A percentile compares a stretch with the other conserved stretches of the same genome.
Evolutionary conservation across 2,113 vertebrate genomes (phyloP).

Genomic region (Otus sunia): DNA sequence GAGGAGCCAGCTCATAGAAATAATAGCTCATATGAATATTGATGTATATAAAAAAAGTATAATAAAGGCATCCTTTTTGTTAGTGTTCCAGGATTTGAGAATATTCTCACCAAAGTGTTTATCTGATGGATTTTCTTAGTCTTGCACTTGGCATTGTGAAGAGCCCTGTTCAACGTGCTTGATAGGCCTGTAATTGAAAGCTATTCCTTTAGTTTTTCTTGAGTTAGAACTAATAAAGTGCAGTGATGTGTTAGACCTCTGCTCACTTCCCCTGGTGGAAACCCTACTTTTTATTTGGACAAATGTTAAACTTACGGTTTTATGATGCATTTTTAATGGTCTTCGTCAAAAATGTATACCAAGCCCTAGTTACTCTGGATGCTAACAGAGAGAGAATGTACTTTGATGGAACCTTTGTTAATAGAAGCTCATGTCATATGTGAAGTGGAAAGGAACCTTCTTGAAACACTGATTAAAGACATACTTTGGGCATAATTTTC

Average conservation of each 20-base stretch:
- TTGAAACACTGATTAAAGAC: neutral
- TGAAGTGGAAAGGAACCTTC: neutral
- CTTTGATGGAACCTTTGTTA: neutral
- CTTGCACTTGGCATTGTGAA: neutral
- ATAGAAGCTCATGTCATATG: neutral
- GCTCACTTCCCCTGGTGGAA: neutral
- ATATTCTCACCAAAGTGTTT: neutral
- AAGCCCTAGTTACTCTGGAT: neutral
- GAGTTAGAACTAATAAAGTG: neutral
- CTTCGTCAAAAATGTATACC: neutral
- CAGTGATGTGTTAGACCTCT: neutral
- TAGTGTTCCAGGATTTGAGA: neutral
- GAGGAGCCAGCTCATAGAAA: neutral
- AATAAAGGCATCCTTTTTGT: constrained; percentile 7
- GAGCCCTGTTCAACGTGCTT: neutral
- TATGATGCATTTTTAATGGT: constrained; percentile 28
- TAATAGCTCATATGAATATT: constrained; percentile 3
- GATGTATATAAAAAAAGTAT: neutral
- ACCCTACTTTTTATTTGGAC: constrained; percentile 23
- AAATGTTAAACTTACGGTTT: constrained; percentile 4
- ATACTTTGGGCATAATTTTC: neutral
- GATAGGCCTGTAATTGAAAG: neutral
- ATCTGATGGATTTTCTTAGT: neutral
- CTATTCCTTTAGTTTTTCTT: neutral
- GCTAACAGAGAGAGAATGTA: neutral